These are phyloP conservation scores for Poeciliopsis paucimaculata DNA, from an alignment of 2,797 vertebrate species.

Conservation along the genomic window DNA sequence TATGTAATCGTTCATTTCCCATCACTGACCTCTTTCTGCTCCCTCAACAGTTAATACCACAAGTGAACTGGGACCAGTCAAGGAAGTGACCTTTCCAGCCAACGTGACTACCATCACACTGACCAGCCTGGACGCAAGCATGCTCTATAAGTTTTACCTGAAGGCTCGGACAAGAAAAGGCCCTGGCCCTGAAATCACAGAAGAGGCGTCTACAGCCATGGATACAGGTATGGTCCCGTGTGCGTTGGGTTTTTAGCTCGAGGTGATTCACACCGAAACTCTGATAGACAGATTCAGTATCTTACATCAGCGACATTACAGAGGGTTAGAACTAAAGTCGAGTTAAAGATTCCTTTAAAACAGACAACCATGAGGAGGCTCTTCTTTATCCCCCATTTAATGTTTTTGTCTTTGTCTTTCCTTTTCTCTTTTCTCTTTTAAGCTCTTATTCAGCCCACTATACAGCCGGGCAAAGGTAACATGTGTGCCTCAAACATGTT, in stretches of 20 bases:
- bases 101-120: constrained; percentile 89
- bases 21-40: background rate
- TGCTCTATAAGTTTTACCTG: constrained; percentile 93
- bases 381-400: constrained; percentile 12
- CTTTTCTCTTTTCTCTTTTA: constrained; percentile 74
- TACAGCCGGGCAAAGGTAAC: constrained; percentile 96
- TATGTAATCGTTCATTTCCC: constrained; percentile 2
- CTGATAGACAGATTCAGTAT: background rate
- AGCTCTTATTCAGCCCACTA: constrained; percentile 88
- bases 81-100: constrained; percentile 82
- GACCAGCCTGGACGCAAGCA: constrained; percentile 89
- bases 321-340: background rate
- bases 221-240: constrained; percentile 89
- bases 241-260: background rate
- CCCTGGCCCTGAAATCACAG: constrained; percentile 84
- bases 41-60: constrained; percentile 87
- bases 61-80: constrained; percentile 86
- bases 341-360: background rate
- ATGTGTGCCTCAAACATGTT: constrained; percentile 64
- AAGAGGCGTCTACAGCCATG: constrained; percentile 89
- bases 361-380: constrained; percentile 10
- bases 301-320: background rate
- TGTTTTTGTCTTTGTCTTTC: constrained; percentile 71
- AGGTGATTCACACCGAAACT: background rate
- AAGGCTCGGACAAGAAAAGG: constrained; percentile 89